Conservation (phyloP, 2,888 invertebrate species). For the Pristionchus fissidentatus region DNA sequence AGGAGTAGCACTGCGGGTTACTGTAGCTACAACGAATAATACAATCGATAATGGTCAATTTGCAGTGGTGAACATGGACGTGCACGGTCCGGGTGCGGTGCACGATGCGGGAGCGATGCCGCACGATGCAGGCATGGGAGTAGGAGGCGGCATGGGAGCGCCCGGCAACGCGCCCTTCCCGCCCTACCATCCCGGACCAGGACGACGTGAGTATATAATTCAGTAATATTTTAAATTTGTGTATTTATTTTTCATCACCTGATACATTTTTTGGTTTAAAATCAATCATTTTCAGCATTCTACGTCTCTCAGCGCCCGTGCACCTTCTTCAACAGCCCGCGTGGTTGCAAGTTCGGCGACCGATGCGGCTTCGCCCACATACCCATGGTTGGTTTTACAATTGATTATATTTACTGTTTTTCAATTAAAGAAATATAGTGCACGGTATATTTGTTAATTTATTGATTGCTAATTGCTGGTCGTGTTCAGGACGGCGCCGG, state of each 20-base stretch:
- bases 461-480: background rate
- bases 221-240: background rate
- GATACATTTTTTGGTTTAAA: no score
- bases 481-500: background rate
- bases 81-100: constrained; percentile 16
- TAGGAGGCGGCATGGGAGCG: background rate
- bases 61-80: constrained; percentile 36
- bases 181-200: background rate
- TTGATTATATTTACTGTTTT: background rate
- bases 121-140: background rate
- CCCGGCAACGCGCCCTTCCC: background rate
- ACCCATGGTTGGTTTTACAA: background rate
- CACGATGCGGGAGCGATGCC: background rate
- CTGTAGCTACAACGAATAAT: background rate
- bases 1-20: background rate
- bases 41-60: background rate
- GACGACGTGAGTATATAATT: constrained; percentile 12
- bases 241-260: no score
- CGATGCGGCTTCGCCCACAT: constrained; percentile 44
- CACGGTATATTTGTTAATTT: background rate
- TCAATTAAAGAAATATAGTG: background rate
- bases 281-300: constrained; percentile 18
- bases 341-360: constrained; percentile 45
- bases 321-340: constrained; percentile 42
- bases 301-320: constrained; percentile 30